These are phyloP conservation scores for Fissipunctia ypsillon DNA, from an alignment of 2,888 invertebrate species.

Conservation along the genomic window DNA sequence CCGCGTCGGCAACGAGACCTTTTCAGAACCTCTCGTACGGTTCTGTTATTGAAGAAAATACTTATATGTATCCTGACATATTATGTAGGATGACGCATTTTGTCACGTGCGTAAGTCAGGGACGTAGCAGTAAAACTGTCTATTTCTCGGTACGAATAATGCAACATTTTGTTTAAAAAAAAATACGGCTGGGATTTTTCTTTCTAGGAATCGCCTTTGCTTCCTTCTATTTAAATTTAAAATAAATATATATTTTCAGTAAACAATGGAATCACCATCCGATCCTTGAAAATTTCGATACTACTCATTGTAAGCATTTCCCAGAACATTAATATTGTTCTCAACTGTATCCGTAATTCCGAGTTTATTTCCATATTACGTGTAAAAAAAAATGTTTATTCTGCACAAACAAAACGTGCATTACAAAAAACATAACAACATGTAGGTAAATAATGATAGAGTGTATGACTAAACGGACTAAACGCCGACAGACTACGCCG, in stretches of 20 bases:
- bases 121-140: conserved; percentile 26
- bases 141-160: conserved; percentile 15
- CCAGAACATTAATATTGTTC: neutral
- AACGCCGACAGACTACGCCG: no score
- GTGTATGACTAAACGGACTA: no score
- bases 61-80: conserved; percentile 69
- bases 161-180: neutral
- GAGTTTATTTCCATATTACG: neutral
- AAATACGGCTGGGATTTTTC: neutral
- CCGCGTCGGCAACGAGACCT: conserved; percentile 74
- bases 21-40: conserved; percentile 71
- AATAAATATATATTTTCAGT: neutral
- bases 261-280: neutral
- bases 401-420: no score
- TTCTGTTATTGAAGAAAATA: conserved; percentile 79
- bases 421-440: no score
- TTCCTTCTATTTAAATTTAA: neutral
- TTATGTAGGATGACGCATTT: conserved; percentile 71
- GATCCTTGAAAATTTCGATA: neutral
- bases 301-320: neutral
- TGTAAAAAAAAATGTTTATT: no score
- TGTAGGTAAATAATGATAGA: neutral
- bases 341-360: neutral
- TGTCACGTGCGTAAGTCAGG: conserved; percentile 64
- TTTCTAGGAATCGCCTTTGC: neutral